These are phyloP conservation scores for Coleophora flavipennella DNA, from an alignment of 2,888 invertebrate genomes.

Conservation along the genomic window DNA sequence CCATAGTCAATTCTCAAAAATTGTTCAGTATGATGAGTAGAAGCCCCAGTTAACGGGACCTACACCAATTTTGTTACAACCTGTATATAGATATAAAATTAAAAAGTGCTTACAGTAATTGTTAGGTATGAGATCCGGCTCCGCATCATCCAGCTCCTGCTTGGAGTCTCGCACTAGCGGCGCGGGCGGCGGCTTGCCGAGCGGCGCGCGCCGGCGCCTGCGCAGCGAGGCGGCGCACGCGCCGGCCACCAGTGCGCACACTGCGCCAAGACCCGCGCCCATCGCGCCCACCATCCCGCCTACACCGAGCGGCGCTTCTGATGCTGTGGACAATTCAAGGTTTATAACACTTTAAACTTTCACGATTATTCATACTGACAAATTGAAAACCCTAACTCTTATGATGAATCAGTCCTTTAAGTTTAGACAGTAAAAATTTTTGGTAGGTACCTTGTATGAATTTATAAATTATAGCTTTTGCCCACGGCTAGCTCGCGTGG, in stretches of 20 bases:
- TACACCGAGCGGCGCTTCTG: constrained; percentile 44
- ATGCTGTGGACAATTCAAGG: constrained; percentile 34
- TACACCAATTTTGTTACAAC: too few species aligned
- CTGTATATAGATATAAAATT: too few species aligned
- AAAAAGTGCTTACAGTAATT: constrained; percentile 29
- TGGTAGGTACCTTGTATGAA: neutral
- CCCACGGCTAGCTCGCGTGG: too few species aligned
- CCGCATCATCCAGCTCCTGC: constrained; percentile 51
- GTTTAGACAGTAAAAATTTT: too few species aligned
- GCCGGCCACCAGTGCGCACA: constrained; percentile 39
- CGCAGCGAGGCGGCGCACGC: constrained; percentile 42
- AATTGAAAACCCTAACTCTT: too few species aligned
- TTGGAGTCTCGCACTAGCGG: constrained; percentile 24
- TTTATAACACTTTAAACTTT: too few species aligned
- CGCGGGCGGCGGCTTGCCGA: constrained; percentile 31
- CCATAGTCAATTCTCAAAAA: too few species aligned
- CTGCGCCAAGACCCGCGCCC: constrained; percentile 40
- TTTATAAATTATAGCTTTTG: too few species aligned
- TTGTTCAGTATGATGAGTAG: too few species aligned
- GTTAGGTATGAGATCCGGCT: constrained; percentile 63
- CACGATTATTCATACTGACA: too few species aligned
- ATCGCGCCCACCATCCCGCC: constrained; percentile 43
- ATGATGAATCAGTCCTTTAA: too few species aligned
- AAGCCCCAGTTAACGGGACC: too few species aligned
- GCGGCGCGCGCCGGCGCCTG: constrained; percentile 29